These are phyloP conservation scores for Biston betularia DNA, from an alignment of 2,888 invertebrate species.

Conservation along the genomic window DNA sequence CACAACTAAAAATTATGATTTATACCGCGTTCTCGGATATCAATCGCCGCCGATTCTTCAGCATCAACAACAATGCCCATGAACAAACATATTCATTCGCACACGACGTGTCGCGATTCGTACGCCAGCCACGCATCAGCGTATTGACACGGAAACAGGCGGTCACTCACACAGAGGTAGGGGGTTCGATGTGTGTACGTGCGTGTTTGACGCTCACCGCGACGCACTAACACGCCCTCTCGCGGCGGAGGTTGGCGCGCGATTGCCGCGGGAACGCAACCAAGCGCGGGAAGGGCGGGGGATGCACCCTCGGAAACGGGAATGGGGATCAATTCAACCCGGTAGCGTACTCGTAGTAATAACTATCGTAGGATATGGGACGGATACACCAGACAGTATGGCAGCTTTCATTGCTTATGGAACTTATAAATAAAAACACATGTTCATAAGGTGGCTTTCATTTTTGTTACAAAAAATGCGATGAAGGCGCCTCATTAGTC, in stretches of 20 bases:
- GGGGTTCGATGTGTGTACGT: constrained; percentile 65
- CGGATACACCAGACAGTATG: constrained; percentile 15
- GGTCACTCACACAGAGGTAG: constrained; percentile 74
- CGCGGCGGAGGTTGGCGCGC: constrained; percentile 82
- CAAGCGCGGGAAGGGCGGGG: constrained; percentile 67
- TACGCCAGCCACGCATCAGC: constrained; percentile 78
- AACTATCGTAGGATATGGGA: constrained; percentile 11
- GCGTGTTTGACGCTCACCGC: constrained; percentile 52
- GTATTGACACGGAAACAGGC: constrained; percentile 76
- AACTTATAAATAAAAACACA: not conserved
- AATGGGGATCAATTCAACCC: constrained; percentile 65
- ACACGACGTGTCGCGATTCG: constrained; percentile 68
- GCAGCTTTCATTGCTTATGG: constrained; percentile 16
- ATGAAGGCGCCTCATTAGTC: too few species aligned
- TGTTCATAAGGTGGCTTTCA: not conserved
- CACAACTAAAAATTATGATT: constrained; percentile 60
- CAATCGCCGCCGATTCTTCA: constrained; percentile 66
- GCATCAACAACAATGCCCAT: constrained; percentile 70
- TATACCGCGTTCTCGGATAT: constrained; percentile 67
- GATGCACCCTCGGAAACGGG: constrained; percentile 70
- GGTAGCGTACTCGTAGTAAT: constrained; percentile 53
- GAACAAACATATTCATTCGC: constrained; percentile 79
- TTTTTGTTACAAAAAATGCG: too few species aligned
- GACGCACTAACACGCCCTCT: constrained; percentile 73
- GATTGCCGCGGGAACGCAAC: constrained; percentile 69